phyloP scores from a whole-genome alignment of 2,888 invertebrate genomes.

The Orthosia cruda region DNA sequence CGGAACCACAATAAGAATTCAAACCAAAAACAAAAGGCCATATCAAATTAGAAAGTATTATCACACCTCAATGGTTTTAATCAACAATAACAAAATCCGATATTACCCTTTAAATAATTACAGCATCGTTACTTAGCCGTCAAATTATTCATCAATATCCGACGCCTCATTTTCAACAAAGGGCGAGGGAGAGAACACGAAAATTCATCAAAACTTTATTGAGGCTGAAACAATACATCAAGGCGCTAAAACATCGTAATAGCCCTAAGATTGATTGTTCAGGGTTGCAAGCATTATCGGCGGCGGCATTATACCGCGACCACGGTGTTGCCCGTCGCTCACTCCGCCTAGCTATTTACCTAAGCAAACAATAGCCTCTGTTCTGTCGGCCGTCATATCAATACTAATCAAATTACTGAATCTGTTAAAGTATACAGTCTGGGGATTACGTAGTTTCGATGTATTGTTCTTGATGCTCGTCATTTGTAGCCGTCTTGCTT shows the following conservation, averaged over 20 bases:
- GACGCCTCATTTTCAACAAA: conserved; percentile 87
- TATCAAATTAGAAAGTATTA: conserved; percentile 43
- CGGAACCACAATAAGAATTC: neutral
- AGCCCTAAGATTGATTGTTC: conserved; percentile 90
- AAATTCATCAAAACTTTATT: conserved; percentile 92
- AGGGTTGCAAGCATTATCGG: conserved; percentile 85
- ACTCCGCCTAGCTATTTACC: conserved; percentile 72
- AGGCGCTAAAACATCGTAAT: conserved; percentile 91
- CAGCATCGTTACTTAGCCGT: conserved; percentile 82
- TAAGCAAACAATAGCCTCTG: conserved; percentile 79
- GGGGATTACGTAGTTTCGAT: conserved; percentile 31
- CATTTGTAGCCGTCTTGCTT: conserved; percentile 22
- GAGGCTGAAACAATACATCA: conserved; percentile 91
- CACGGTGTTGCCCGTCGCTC: conserved; percentile 62
- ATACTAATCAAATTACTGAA: conserved; percentile 79
- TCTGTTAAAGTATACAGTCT: conserved; percentile 66
- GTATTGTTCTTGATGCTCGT: conserved; percentile 40
- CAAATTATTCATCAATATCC: conserved; percentile 90
- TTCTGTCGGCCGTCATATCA: conserved; percentile 75
- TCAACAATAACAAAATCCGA: conserved; percentile 70
- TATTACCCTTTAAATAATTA: conserved; percentile 83
- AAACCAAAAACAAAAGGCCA: neutral
- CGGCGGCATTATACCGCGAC: conserved; percentile 79
- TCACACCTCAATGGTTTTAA: conserved; percentile 53
- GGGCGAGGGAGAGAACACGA: conserved; percentile 84